Percentiles rank a stretch among this genome's conserved stretches.
Conservation (phyloP, 2,888 invertebrate species). For the Tupiocoris notatus region DNA sequence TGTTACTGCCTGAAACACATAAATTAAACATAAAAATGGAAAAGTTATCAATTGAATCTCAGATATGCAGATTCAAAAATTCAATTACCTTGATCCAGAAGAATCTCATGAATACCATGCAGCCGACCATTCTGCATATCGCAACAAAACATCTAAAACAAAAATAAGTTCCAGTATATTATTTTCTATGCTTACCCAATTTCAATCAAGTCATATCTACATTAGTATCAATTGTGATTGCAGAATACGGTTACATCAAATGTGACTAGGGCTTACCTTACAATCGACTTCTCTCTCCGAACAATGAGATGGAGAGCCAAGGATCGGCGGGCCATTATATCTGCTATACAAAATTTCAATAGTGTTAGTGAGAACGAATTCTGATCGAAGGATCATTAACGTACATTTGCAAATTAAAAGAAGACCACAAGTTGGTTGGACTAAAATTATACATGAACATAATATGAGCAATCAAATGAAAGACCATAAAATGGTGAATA, state of each 20-base stretch:
- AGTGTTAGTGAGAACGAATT: no score
- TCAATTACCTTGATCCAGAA: constrained; percentile 44
- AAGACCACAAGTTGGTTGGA: no score
- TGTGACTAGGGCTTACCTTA: constrained; percentile 37
- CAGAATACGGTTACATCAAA: not conserved
- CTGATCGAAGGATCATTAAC: no score
- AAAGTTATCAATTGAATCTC: constrained; percentile 40
- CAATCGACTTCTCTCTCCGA: constrained; percentile 39
- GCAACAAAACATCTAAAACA: constrained; percentile 46
- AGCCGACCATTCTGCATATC: constrained; percentile 29
- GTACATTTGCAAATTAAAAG: no score
- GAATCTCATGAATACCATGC: constrained; percentile 39
- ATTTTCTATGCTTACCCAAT: no score
- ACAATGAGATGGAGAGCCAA: constrained; percentile 45
- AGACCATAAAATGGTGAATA: not conserved
- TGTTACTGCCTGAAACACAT: constrained; percentile 40
- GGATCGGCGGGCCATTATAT: constrained; percentile 42
- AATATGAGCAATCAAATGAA: not conserved
- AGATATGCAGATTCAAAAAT: not conserved
- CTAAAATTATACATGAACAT: constrained; percentile 3
- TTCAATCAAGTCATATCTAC: not conserved
- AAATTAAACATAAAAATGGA: not conserved
- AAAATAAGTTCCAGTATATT: not conserved
- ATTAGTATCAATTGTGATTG: constrained; percentile 1
- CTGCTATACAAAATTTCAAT: no score